Base-by-base conservation (phyloP, 2,797 vertebrate species). In the Dermochelys coriacea region DNA sequence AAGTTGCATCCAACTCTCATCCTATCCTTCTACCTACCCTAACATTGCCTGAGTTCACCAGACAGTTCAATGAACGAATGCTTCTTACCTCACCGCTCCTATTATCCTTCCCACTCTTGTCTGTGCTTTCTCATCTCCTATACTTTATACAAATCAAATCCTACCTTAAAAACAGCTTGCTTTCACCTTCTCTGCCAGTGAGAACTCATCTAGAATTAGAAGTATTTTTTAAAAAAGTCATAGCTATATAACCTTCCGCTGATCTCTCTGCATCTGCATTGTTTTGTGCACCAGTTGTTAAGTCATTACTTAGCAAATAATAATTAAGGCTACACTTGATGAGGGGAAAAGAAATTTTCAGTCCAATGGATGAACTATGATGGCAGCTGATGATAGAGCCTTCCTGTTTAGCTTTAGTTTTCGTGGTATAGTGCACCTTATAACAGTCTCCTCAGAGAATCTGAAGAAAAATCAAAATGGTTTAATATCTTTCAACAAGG, bases 361-460 rank as follows among this genome's bases (percentile, higher is more conserved):
- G 14, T 74, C 18, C 82, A 61, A 49, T 64, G 82, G 86, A 14
- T 92, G 84, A 93, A 82, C 74, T 91, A 10, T 80, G 89, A 83
- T 1, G 15, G 88, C 93, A 96, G 91, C 94, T 95, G 89, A 61
- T 80, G 51, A 50, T 23, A 87, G 94, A 82, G 50, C 89, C 90
- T 93, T 96, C 94, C 68, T 95, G 27, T 87, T 52, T 80, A 75
- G 84, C 83, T 84, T 91, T 80, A 75, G 90, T 87, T 95, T 96
- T 96, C 91, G 93, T 96, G 93, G 86, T 84, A 86, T 84, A 89
- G 82, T 93, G 23, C 59, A 93, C 92, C 80, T 55, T 82, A 87
- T 50, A 55, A 27, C 0, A 0, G 82, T 91, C 41, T 94, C 59
- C 54, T 41, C 23, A 55, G 80, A 87, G 80, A 94, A 93, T 34